Percentiles rank a stretch among this genome's conserved stretches.
Evolutionary conservation across 2,797 vertebrate genomes (phyloP).

Genomic region (Melopsittacus undulatus): DNA sequence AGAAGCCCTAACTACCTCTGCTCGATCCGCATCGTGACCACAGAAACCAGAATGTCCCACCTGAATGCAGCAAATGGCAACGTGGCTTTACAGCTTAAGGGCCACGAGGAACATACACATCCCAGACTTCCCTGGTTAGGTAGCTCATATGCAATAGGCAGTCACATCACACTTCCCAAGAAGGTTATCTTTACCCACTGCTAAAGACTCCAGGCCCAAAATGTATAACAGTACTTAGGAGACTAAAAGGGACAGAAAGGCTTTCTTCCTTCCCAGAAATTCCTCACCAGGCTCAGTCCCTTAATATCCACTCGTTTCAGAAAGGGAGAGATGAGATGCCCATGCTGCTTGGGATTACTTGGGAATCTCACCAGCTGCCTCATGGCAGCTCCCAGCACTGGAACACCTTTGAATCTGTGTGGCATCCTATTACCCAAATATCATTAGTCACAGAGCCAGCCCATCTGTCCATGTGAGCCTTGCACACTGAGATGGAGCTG

Average conservation of each 20-base stretch:
- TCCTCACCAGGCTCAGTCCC: background rate
- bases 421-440: background rate
- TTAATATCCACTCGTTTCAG: background rate
- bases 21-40: background rate
- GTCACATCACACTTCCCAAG: background rate
- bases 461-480: background rate
- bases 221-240: background rate
- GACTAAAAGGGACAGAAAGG: background rate
- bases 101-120: accelerated
- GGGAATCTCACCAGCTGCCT: background rate
- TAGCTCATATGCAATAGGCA: background rate
- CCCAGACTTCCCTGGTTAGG: accelerated
- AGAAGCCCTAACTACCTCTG: background rate
- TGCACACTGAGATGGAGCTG: background rate
- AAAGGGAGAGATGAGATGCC: background rate
- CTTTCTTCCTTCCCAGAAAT: background rate
- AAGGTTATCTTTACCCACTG: background rate
- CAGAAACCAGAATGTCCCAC: background rate
- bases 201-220: background rate
- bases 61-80: background rate
- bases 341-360: background rate
- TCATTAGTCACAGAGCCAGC: background rate
- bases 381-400: background rate
- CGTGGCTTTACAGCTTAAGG: background rate
- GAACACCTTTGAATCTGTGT: background rate